A percentile compares a stretch with the other conserved stretches of the same genome.
These are phyloP conservation scores for Pterocles burchelli DNA, from an alignment of 2,113 vertebrate genomes.

Conservation along the genomic window DNA sequence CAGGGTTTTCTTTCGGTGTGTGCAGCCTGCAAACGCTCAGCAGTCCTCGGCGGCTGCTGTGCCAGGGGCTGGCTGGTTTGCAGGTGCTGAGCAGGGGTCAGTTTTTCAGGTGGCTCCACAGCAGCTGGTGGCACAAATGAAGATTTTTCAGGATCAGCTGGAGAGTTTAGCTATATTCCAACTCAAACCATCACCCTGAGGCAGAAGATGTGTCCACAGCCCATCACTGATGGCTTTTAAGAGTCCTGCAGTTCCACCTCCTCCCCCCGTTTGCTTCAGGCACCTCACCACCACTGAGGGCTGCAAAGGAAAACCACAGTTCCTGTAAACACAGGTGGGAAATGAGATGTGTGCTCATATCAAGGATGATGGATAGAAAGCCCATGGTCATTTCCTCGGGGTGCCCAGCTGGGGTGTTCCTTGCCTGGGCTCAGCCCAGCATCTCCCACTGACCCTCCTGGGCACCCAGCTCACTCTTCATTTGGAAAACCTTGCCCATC, in stretches of 20 bases:
- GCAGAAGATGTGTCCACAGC: background rate
- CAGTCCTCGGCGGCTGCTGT: background rate
- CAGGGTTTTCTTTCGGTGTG: background rate
- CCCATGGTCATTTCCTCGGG: background rate
- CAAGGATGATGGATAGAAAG: background rate
- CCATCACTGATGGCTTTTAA: background rate
- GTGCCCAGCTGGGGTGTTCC: background rate
- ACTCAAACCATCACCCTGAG: background rate
- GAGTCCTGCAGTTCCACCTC: background rate
- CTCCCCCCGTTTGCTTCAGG: background rate
- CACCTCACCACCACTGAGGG: rapidly evolving
- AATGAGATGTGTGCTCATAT: background rate
- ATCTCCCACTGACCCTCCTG: background rate
- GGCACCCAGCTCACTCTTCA: background rate
- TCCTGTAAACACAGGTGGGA: background rate
- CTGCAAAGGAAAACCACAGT: background rate
- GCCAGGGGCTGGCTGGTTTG: background rate
- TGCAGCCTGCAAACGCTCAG: background rate
- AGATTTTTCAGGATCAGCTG: background rate
- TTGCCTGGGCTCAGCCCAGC: background rate
- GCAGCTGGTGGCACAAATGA: background rate
- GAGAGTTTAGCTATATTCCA: background rate
- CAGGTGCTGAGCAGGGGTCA: background rate
- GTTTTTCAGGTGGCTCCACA: background rate
- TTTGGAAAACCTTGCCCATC: background rate